These are phyloP conservation scores for Dryobates pubescens DNA, from an alignment of 2,797 vertebrate genomes.

Conservation along the genomic window DNA sequence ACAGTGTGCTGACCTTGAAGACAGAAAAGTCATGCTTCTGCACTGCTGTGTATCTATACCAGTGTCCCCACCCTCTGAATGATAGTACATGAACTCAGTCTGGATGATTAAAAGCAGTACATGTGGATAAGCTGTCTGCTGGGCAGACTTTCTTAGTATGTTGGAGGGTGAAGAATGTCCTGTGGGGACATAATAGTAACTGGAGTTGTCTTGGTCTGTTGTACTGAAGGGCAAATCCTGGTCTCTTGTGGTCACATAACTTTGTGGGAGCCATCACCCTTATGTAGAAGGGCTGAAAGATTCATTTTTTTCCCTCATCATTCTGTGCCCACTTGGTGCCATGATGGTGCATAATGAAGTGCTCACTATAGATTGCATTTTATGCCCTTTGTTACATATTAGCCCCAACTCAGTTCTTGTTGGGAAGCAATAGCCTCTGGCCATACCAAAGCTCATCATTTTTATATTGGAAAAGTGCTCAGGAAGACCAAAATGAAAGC, in stretches of 20 bases:
- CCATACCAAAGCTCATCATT: background rate
- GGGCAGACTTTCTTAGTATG: background rate
- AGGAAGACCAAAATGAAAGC: background rate
- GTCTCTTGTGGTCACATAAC: background rate
- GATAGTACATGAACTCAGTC: background rate
- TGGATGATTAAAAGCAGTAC: background rate
- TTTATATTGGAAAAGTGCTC: background rate
- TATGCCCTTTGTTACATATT: background rate
- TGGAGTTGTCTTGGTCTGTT: background rate
- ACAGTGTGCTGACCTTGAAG: background rate
- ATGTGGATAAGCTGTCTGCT: background rate
- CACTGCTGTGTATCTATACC: background rate
- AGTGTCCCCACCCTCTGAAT: background rate
- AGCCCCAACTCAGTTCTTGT: background rate
- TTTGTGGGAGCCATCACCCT: background rate
- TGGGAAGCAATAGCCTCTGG: background rate
- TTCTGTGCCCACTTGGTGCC: background rate
- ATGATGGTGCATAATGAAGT: background rate
- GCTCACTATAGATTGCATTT: background rate
- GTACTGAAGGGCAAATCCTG: background rate
- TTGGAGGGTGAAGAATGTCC: background rate
- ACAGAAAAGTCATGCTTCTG: background rate
- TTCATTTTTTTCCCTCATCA: too few relatives aligned
- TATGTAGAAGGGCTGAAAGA: background rate
- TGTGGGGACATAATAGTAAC: background rate